A percentile compares a stretch with the other conserved stretches of the same genome.
phyloP scores from a whole-genome alignment of 2,113 vertebrate species.

The Athene noctua region DNA sequence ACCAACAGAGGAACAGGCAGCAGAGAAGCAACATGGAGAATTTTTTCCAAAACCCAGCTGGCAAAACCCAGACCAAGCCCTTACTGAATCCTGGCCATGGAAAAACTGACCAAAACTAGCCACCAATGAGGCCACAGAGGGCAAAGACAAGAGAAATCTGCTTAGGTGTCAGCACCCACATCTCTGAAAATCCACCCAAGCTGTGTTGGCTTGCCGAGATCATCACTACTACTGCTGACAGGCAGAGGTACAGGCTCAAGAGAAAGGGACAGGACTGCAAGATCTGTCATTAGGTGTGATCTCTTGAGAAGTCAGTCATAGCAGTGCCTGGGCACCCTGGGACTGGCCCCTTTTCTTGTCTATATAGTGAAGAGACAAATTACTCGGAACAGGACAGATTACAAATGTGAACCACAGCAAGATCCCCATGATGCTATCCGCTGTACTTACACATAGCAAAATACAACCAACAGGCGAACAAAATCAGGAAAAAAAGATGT shows the following conservation, averaged over 20 bases:
- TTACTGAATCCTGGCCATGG: neutral
- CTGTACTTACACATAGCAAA: neutral
- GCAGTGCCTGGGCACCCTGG: neutral
- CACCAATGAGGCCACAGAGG: neutral
- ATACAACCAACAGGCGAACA: neutral
- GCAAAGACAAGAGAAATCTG: neutral
- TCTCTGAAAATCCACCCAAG: neutral
- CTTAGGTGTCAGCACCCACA: neutral
- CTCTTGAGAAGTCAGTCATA: neutral
- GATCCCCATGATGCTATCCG: neutral
- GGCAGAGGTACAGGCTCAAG: neutral
- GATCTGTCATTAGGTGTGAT: neutral
- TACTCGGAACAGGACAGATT: neutral
- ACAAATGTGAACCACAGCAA: neutral
- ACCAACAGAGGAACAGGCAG: neutral
- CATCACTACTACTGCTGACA: neutral
- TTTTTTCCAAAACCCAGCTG: neutral
- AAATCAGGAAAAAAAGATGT: neutral
- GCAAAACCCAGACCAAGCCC: neutral
- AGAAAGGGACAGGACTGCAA: neutral
- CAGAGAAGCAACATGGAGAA: neutral
- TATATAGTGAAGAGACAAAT: neutral
- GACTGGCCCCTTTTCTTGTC: neutral
- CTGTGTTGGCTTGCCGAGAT: accelerated
- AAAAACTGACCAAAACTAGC: neutral